These are phyloP conservation scores for Lycopodina hypogea DNA, from an alignment of 37 sponge, comb jelly and placozoan species.

Conservation along the genomic window DNA sequence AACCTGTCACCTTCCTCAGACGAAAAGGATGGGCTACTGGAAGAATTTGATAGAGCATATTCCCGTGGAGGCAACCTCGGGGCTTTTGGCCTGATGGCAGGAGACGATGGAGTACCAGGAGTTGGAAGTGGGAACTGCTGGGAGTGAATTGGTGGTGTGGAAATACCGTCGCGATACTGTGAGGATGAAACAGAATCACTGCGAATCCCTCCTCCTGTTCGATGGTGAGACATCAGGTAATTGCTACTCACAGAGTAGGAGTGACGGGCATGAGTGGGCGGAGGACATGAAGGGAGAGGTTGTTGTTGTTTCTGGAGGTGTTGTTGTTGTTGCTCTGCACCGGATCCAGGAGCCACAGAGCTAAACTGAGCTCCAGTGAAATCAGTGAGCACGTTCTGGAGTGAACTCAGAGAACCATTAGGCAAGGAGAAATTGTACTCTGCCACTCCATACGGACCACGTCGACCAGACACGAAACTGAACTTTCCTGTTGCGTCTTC, in stretches of 20 bases:
- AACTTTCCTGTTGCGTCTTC: constrained; percentile 44
- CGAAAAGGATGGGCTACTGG: background rate
- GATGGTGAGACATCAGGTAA: background rate
- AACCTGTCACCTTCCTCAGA: too few relatives aligned
- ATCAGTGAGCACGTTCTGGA: constrained; percentile 35
- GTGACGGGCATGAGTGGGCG: background rate
- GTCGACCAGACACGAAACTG: constrained; percentile 50
- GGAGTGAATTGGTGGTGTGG: too few relatives aligned
- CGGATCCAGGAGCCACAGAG: background rate
- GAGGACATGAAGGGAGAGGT: background rate
- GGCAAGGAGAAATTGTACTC: constrained; percentile 40
- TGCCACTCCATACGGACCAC: constrained; percentile 53
- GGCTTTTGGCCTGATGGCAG: background rate
- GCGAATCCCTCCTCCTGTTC: background rate
- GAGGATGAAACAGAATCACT: background rate
- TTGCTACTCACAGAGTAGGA: background rate
- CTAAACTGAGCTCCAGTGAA: constrained; percentile 50
- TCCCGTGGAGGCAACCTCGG: background rate
- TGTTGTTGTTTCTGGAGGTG: background rate
- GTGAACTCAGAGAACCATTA: background rate
- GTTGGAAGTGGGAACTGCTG: too few relatives aligned
- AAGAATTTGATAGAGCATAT: background rate
- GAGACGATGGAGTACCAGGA: too few relatives aligned
- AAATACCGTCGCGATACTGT: background rate
- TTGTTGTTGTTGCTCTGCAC: constrained; percentile 2